Base-by-base conservation (phyloP, 1,140 invertebrate species). In the Penaeus japonicus region DNA sequence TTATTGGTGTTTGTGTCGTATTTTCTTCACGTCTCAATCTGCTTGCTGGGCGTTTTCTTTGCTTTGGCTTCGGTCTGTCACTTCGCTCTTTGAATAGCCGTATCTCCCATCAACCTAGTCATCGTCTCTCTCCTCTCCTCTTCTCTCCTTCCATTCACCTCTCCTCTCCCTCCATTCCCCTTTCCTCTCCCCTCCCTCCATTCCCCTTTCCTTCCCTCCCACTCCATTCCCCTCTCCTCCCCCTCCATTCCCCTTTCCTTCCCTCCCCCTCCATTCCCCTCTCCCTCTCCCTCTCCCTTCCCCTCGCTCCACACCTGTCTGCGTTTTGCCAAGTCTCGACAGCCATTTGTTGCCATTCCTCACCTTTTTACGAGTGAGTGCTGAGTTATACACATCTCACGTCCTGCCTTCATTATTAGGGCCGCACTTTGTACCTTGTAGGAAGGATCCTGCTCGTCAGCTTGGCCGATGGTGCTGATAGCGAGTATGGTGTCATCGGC, bases 331-430 rank as follows among this genome's bases (percentile, higher is more conserved):
- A 39, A 62, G 62, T 85, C 27, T 73, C 70, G 15, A 32, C 27
- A 32, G 35, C 84, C 84, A 85, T 85, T 85, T 85, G 84, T 78
- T 85, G 24, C 32, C 84, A 78, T 85, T 77, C 84, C 39, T 85
- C 84, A 78, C 65, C 32, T 57, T 78, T 65, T 85, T 85, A 85
- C 84, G 84, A 85, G 53, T 87, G 39, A 22, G 20, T 35, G 15
- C 32, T 81, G 78, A 82, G 79, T 82, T 82, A 55, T 82, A 54
- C 22, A 55, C 24, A 57, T n/a, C 54, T 82, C 27, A 54, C 27
- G 39, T 55, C 32, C 54, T 55, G 12, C n/a, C 81, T 22, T 32
- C 15, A 22, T 59, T 27, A 59, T 18, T 87, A n/a, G 35, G 47
- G 15, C 47, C 47, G 47, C 47, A 47, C 47, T 47, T 47, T 47